Base-by-base conservation (phyloP, 2,113 vertebrate genomes). In the Chroicocephalus ridibundus region DNA sequence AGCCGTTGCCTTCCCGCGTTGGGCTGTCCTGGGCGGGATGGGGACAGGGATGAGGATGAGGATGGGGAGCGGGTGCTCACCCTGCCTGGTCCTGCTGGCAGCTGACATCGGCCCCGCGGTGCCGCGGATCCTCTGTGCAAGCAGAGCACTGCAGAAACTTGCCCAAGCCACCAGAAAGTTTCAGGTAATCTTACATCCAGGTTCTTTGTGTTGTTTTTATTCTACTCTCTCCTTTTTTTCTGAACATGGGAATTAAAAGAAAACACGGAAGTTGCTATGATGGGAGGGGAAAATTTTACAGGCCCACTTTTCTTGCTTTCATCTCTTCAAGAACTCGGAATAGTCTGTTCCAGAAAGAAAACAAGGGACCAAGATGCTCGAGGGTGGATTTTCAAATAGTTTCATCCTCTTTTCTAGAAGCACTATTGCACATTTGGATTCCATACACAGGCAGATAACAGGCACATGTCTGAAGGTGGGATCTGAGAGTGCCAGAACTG, bases 1-100 rank as follows among this genome's bases (percentile, higher is more conserved):
- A 57, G 55, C 52, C 6, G 0, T 13, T 44, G 42, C 62, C 60
- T 42, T 27, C 42, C 61, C 5, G 0, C 1, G 0, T 4, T 21
- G 46, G 31, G 38, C 38, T 26, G 25, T 20, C 36, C 31, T 11
- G 61, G 1, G 2, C 0, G 2, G 62, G 49, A 15, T 0, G 5
- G 46, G 22, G 34, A 17, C 15, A 16, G 2, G 62, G 49, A 15
- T 0, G 5, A 32, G 44, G 47, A 47, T 22, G 21, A 21, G 38
- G 36, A 16, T 29, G 40, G 15, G 71, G 13, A 65, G 49, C 0
- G 0, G 22, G 22, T 47, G n/a, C n/a, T 24, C 9, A 0, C 12
- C 34, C 69, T 61, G 71, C 29, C 38, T 7, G 10, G 8, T 75
- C 55, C 76, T 40, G 44, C 49, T 1, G 1, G 68, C 47, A 51